phyloP scores from a whole-genome alignment of 2,888 invertebrate genomes.

The Lasius platythorax region DNA sequence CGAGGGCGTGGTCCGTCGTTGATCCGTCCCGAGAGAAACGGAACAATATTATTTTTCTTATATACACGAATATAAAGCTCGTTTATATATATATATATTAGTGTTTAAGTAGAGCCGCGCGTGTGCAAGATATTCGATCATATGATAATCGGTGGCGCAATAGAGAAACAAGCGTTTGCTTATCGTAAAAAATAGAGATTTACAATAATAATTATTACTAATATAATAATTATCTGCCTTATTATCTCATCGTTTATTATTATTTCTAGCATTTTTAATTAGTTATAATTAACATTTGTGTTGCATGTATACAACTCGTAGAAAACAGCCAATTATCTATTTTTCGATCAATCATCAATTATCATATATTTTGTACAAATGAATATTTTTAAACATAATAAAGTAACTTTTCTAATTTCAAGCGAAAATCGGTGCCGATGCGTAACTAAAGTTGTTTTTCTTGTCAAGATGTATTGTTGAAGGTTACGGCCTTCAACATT shows the following conservation, averaged over 20 bases:
- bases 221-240: neutral
- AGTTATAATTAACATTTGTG: neutral
- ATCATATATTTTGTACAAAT: neutral
- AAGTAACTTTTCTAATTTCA: neutral
- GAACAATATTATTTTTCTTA: neutral
- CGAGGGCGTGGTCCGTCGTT: slow-evolving; percentile 31
- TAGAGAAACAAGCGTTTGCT: neutral
- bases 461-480: slow-evolving; percentile 16
- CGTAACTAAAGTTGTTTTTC: neutral
- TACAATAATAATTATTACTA: slow-evolving; percentile 3
- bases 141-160: neutral
- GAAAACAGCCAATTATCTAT: neutral
- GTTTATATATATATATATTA: neutral
- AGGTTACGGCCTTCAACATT: slow-evolving; percentile 24
- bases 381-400: neutral
- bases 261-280: slow-evolving; percentile 4
- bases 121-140: neutral
- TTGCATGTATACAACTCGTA: too few species aligned
- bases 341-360: neutral
- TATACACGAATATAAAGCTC: neutral
- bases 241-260: neutral
- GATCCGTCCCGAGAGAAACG: neutral
- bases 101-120: neutral
- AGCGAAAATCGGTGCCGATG: neutral
- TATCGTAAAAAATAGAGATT: neutral